Conservation (phyloP, 2,797 vertebrate species). For the Malacoraja senta region DNA sequence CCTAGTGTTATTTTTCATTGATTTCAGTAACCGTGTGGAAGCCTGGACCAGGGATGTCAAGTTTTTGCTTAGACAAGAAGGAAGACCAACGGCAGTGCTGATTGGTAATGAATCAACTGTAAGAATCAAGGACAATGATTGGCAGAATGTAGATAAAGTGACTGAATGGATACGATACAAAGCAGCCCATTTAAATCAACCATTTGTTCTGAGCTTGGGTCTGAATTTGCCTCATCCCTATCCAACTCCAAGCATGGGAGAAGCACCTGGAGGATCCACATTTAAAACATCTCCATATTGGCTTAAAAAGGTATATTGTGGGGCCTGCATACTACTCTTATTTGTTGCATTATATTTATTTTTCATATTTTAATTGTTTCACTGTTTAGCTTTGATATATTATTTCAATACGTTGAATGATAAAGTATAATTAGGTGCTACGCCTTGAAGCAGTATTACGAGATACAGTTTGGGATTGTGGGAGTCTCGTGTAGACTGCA, state of each 20-base stretch:
- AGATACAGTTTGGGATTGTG: neutral
- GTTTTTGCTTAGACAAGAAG: constrained; percentile 84
- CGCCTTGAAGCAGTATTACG: neutral
- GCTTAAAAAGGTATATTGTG: constrained; percentile 72
- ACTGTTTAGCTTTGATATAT: neutral
- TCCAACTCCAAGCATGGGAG: constrained; percentile 72
- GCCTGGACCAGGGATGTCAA: constrained; percentile 87
- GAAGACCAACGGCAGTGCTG: constrained; percentile 71
- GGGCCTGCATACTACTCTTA: neutral
- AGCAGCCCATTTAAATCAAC: constrained; percentile 56
- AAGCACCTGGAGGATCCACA: constrained; percentile 82
- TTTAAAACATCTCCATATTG: constrained; percentile 86
- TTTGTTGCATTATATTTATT: neutral
- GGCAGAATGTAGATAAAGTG: constrained; percentile 72
- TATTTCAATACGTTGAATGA: neutral
- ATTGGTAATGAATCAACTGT: constrained; percentile 61
- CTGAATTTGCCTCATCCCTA: constrained; percentile 92
- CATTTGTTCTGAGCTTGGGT: constrained; percentile 85
- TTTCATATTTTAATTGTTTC: neutral
- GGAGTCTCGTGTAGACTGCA: too few relatives aligned
- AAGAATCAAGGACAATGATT: constrained; percentile 75
- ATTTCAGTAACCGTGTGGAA: constrained; percentile 83
- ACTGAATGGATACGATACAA: constrained; percentile 70
- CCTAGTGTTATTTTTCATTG: neutral
- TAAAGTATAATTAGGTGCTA: neutral